Evolutionary conservation across 2,888 invertebrate species (phyloP), one percentile per base, ranked within the genome.

Genomic region (Drosophila atroscutellata): DNA sequence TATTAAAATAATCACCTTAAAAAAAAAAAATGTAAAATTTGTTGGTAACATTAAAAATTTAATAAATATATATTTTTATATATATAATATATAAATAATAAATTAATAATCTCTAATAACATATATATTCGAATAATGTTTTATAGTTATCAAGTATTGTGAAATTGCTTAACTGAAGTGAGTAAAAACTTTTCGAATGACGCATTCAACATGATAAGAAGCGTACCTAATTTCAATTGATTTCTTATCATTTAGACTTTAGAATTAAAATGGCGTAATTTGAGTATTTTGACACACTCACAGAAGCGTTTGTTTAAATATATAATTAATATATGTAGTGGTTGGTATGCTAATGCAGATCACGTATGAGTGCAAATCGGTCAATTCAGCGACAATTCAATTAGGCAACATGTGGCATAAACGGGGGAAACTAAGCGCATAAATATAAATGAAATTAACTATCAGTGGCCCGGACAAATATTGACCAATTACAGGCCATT

Each of bases 401-500:
- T 79, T 77, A 75, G 54, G 36, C 64, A 62, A 47, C 51, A 58
- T 50, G 52, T 56, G 45, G 55, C 54, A 20, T 51, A 36, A 54
- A 4, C 24, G 24, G 4, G 8, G 45, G 8, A 15, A 45, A 45
- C 24, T 63, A 60, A 51, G 57, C 74, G 58, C 74, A 85, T 85
- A 86, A 88, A 80, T 69, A 67, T 75, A 69, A 80, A 75, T 80
- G 75, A 73, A 85, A 88, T 88, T 86, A 83, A 77, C 77, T 80
- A 82, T 88, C 74, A 80, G 76, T 89, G 70, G 68, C 54, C 63
- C 68, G 74, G 51, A 71, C 71, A 71, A 86, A 61, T 83, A 86
- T 75, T 79, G 69, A 75, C 72, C 86, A 85, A 85, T 89, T 85
- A 89, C 81, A 79, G 62, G 75, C 81, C 82, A 86, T 89, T 83